Evolutionary conservation across 2,797 vertebrate species (phyloP).

Genomic region (Ctenochaetus hawaiiensis): DNA sequence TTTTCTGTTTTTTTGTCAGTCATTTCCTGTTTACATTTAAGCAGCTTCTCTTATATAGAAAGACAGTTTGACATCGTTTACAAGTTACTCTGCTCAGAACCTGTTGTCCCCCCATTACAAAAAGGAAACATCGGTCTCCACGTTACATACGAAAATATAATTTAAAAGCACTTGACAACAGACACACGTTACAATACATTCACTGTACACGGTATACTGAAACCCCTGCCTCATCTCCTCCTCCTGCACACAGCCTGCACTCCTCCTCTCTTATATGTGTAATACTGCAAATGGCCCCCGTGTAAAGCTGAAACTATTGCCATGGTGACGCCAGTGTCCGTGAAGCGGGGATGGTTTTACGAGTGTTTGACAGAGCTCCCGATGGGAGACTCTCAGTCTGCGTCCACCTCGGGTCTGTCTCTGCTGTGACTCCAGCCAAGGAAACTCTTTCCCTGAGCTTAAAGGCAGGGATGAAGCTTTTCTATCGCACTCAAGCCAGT

Average conservation of each 20-base stretch:
- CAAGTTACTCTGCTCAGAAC: slow-evolving; percentile 82
- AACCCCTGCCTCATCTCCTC: slow-evolving; percentile 88
- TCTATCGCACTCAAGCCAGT: slow-evolving; percentile 15
- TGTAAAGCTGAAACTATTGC: slow-evolving; percentile 84
- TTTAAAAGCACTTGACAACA: slow-evolving; percentile 98
- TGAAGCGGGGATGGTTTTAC: slow-evolving; percentile 87
- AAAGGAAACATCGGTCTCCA: slow-evolving; percentile 91
- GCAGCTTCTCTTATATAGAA: slow-evolving; percentile 84
- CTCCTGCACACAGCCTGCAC: slow-evolving; percentile 76
- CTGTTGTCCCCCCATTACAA: slow-evolving; percentile 89
- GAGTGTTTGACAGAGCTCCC: slow-evolving; percentile 86
- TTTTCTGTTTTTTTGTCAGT: slow-evolving; percentile 64
- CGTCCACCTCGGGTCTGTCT: slow-evolving; percentile 47
- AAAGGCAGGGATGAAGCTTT: slow-evolving; percentile 38
- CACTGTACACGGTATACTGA: slow-evolving; percentile 97
- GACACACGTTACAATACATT: slow-evolving; percentile 97
- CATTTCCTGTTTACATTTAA: slow-evolving; percentile 80
- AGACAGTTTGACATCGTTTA: slow-evolving; percentile 80
- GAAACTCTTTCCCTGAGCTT: slow-evolving; percentile 2
- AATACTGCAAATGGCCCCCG: slow-evolving; percentile 89
- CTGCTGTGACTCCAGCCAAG: slow-evolving; percentile 35
- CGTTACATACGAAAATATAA: slow-evolving; percentile 99
- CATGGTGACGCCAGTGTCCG: slow-evolving; percentile 84
- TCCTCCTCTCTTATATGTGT: slow-evolving; percentile 67
- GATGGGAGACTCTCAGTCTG: slow-evolving; percentile 50